Base-by-base conservation (phyloP, 2,888 invertebrate genomes). In the Cerceris ruficornis region DNA sequence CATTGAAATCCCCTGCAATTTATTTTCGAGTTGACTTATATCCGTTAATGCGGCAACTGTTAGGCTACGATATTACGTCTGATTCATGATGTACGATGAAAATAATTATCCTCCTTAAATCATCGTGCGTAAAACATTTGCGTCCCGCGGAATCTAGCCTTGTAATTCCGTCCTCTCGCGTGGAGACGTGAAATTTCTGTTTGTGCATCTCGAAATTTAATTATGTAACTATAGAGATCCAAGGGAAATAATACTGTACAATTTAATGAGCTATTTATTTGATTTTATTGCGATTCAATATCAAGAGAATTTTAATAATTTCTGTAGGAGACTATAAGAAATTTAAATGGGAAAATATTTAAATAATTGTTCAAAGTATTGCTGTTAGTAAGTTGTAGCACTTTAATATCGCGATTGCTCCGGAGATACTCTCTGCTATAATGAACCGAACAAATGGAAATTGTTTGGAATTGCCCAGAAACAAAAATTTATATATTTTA, bases 91-190 rank as follows among this genome's bases (percentile, higher is more conserved):
- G 28, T 28, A 39, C 28, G 50, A 8, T 39, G 52, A 46, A 72
- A 68, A 8, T 68, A 62, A 76, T 59, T 50, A 28, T 41, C 17
- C 6, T 8, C 58, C 58, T 52, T 68, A 52, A 17, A 73, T 14
- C 41, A 28, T n/a, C 15, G 6, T 13, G 49, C 9, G 17, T 17
- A 46, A 61, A 43, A 17, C 41, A 11, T 46, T 49, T 17, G 55
- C 28, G 39, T 28, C 9, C 1, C 55, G 28, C 28, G 17, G 8
- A 13, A 57, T 39, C 17, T 39, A 39, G 9, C 15, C 5, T 7
- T 17, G 28, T 17, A 17, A 39, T 17, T 14, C 7, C 13, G 17
- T 15, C 46, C 43, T 15, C 9, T 46, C 8, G 46, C 5, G 46
- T 46, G 8, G 1, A 46, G 46, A 11, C 46, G 11, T 8, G 11